Base-by-base conservation (phyloP, 2,888 invertebrate genomes). In the Arctia plantaginis region DNA sequence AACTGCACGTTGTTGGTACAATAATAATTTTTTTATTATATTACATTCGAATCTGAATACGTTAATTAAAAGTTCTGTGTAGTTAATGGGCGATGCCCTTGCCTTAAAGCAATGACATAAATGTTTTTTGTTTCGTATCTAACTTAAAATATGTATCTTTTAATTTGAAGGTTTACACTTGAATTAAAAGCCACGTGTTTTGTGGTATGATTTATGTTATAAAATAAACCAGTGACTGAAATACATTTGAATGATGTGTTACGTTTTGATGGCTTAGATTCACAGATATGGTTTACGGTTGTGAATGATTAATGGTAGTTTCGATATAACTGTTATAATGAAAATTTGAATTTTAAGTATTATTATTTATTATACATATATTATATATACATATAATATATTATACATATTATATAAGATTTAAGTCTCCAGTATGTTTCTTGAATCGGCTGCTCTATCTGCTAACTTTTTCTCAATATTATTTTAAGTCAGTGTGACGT, bases 131-230 rank as follows among this genome's bases (percentile, higher is more conserved):
- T 76, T 72, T 59, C 59, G 51, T n/a, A n/a, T n/a, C n/a, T 70
- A 79, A 79, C 64, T 67, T 75, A 77, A 70, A 81, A 77, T 77
- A 83, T 81, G 66, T 68, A 66, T 79, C 71, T 75, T 75, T 51
- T 76, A 79, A 79, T 82, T 79, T 35, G 3, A 35, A 35, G 3
- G 3, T 35, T 6, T 35, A 35, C 6, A 35, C 6, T 4, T 4
- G 6, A 4, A 35, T 35, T 35, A 35, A 76, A 76, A 71, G 64
- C 68, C 73, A 71, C 35, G 67, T 79, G 64, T 69, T 67, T 35
- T 74, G 73, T 39, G 62, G 13, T 51, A n/a, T 75, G 76, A 83
- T 83, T 82, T 79, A 82, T 75, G 73, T 66, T 70, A 27, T 73
- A 67, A 80, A 78, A 27, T 39, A 35, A 78, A 76, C 68, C 70